Base-by-base conservation (phyloP, 1,140 invertebrate species). In the Antheraea mylitta region DNA sequence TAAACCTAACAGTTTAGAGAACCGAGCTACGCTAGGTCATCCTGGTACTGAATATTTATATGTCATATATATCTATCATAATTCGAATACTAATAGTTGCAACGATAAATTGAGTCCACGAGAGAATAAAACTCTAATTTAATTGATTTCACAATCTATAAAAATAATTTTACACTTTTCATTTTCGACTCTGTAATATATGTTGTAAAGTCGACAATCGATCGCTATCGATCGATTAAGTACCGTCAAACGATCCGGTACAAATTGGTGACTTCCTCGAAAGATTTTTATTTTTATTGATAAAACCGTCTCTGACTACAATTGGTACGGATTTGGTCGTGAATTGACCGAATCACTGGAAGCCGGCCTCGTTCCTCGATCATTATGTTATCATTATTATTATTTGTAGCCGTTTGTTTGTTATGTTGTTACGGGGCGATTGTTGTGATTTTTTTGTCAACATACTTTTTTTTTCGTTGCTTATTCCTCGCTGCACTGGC, bases 231-330 rank as follows among this genome's bases (percentile, higher is more conserved):
- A 62, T 37, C 18, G 64, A 19, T 22, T 58, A 36, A 69, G 70
- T 69, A 64, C 70, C 75, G 73, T 75, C 73, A 71, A 79, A 78
- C 72, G 69, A 58, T 65, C 73, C 72, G 73, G 72, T 64, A 77
- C 80, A 87, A 89, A 89, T 87, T 89, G 86, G 79, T 78, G 61
- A 87, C 88, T 87, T 89, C 88, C 88, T 90, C 76, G 79, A 73
- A 73, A 81, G 83, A 86, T 53, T 89, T 90, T 89, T 86, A 87
- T 86, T 87, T 90, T 89, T 85, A 89, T 90, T 89, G 86, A 87
- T 83, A 90, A 86, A 77, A 81, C 76, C 80, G 80, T 79, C 75
- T 76, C 73, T 77, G 73, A 73, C 81, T 75, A 83, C 83, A 89
- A 89, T 89, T 88, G 87, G 77, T 83, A 78, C 78, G 81, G 85